Evolutionary conservation across 2,888 invertebrate species (phyloP), one percentile per base, ranked within the genome.

Genomic region (Oxystoma pomonae): DNA sequence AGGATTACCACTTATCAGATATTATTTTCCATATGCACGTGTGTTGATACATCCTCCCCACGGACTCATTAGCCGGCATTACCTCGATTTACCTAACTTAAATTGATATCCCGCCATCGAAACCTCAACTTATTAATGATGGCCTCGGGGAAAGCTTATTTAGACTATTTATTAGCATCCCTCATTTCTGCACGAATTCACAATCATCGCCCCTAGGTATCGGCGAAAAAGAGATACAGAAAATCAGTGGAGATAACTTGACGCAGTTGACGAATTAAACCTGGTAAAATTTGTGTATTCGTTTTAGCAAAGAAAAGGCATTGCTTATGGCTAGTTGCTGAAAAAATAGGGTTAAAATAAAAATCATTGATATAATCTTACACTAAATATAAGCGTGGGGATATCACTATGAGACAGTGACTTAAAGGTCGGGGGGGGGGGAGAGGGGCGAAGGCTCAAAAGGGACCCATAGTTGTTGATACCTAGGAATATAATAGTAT

Each of bases 61-160:
- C 35, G 35, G 12, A 35, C 35, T 35, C 35, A 35, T 35, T 35
- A 35, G 35, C 35, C 35, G 35, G 35, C 35, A 35, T 35, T 35
- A 35, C 35, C 35, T 35, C 35, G 35, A 35, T 35, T 35, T 35
- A 35, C 35, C 35, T 35, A 7, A 3, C 35, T 35, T 35, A 35
- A 35, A 35, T 35, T 35, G 35, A 35, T 35, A 35, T 35, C 53
- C 53, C 56, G 20, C 58, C 55, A 62, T 58, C 58, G 49, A 59
- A 62, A 62, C 62, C 62, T 21, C 62, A 58, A 51, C 57, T 20
- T 62, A 58, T 59, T 62, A 62, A 50, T 55, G 50, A 20, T 62
- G 50, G 62, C 62, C 59, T 52, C 19, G 58, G 58, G 62, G 49
- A 35, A 35, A 35, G 35, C 35, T 35, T 35, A 35, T 35, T 35